A percentile compares a stretch with the other conserved stretches of the same genome.
phyloP scores from a whole-genome alignment of 2,888 invertebrate species.

The Clivina fossor region DNA sequence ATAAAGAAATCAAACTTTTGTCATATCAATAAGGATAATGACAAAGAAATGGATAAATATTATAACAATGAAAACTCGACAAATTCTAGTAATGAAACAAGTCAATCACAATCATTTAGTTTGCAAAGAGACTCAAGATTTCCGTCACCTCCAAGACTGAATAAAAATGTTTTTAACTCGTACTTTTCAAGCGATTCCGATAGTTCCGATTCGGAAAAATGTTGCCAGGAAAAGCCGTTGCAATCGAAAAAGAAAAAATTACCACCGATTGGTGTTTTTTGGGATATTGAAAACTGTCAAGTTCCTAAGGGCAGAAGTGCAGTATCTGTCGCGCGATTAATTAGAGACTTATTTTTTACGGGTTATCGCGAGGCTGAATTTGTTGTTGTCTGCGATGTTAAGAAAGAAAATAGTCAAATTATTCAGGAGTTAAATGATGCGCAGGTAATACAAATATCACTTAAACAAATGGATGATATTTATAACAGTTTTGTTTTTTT shows the following conservation, averaged over 20 bases:
- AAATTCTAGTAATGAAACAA: conserved; percentile 19
- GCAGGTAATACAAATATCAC: too few species aligned
- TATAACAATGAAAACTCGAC: conserved; percentile 11
- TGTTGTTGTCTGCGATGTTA: conserved; percentile 86
- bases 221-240: conserved; percentile 34
- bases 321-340: conserved; percentile 72
- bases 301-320: conserved; percentile 83
- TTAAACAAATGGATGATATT: too few species aligned
- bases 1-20: conserved; percentile 8
- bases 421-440: conserved; percentile 83
- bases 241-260: conserved; percentile 47
- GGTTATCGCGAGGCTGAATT: conserved; percentile 83
- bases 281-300: conserved; percentile 92
- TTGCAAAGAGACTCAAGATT: conserved; percentile 11
- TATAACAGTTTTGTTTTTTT: conserved; percentile 12
- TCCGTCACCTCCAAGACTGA: conserved; percentile 10
- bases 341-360: conserved; percentile 73
- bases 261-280: conserved; percentile 82
- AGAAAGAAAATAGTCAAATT: conserved; percentile 73
- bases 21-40: conserved; percentile 5
- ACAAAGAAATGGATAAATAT: background rate
- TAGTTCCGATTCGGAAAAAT: conserved; percentile 32
- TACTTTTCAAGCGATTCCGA: conserved; percentile 23
- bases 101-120: conserved; percentile 16
- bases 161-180: conserved; percentile 6